Conservation (phyloP, 2,113 vertebrate genomes). For the Tretioscincus oriximinensis region DNA sequence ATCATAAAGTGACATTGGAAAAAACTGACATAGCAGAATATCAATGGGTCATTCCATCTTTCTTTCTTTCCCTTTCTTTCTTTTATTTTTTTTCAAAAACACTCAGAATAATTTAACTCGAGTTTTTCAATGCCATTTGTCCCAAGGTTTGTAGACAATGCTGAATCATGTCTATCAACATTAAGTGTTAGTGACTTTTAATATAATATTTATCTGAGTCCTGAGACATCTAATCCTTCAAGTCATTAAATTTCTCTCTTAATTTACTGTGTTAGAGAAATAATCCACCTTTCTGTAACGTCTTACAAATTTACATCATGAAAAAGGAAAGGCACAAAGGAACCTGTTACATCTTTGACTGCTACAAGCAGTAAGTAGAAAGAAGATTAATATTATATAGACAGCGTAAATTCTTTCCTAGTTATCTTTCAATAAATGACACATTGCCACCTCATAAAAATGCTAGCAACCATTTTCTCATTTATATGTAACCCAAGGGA, state of each 20-base stretch:
- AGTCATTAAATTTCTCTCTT: background rate
- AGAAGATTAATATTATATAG: constrained; percentile 53
- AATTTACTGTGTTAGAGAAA: too few species aligned
- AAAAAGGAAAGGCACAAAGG: constrained; percentile 30
- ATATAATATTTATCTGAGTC: background rate
- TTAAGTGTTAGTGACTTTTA: background rate
- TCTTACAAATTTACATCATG: background rate
- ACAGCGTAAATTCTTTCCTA: constrained; percentile 56
- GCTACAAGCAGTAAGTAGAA: constrained; percentile 33
- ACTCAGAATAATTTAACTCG: background rate
- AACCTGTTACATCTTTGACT: constrained; percentile 16
- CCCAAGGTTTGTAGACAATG: background rate
- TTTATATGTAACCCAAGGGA: constrained; percentile 34
- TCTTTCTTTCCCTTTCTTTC: background rate
- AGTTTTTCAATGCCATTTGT: background rate
- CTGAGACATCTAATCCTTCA: background rate
- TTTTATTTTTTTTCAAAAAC: too few species aligned
- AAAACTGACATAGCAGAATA: background rate
- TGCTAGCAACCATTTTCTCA: constrained; percentile 45
- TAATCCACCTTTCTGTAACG: background rate
- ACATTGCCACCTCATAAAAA: constrained; percentile 56
- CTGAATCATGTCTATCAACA: background rate
- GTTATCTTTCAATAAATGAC: constrained; percentile 56
- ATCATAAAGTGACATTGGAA: background rate
- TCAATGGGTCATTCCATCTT: background rate